A percentile compares a stretch with the other conserved stretches of the same genome.
Evolutionary conservation across 2,797 vertebrate species (phyloP).

Genomic region (Scleropages formosus): DNA sequence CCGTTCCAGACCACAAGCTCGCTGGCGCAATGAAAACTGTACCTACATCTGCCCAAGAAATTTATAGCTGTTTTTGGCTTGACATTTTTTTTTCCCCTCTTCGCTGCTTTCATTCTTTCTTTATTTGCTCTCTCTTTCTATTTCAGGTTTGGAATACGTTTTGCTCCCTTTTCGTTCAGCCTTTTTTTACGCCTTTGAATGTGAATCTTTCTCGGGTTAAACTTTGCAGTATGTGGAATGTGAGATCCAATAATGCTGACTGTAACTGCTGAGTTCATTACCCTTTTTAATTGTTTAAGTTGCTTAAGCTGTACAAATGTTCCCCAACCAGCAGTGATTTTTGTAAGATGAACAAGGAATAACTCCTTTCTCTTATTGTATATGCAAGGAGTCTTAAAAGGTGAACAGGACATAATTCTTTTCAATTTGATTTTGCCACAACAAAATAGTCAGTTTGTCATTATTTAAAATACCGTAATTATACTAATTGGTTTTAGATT

Average conservation of each 20-base stretch:
- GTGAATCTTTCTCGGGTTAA: neutral
- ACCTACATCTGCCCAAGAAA: conserved; percentile 27
- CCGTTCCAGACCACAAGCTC: conserved; percentile 25
- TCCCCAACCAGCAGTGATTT: neutral
- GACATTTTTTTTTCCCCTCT: conserved; percentile 8
- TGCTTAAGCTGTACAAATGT: neutral
- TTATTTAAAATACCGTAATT: too few species aligned
- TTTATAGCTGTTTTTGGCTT: conserved; percentile 15
- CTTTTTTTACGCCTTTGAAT: neutral
- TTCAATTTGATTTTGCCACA: too few species aligned
- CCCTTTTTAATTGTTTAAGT: neutral
- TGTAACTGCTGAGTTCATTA: neutral
- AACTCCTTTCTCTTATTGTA: too few species aligned
- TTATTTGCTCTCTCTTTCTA: conserved; percentile 33
- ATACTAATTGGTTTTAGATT: too few species aligned
- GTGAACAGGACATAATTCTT: neutral
- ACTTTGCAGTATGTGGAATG: neutral
- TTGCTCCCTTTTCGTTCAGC: conserved; percentile 15
- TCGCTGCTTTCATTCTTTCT: conserved; percentile 44
- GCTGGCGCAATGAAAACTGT: conserved; percentile 30
- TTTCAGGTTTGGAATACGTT: conserved; percentile 15
- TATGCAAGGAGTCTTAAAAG: neutral
- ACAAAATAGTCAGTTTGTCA: too few species aligned
- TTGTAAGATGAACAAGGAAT: too few species aligned
- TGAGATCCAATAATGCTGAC: neutral